Conservation (phyloP, 2,797 vertebrate genomes). For the Salarias fasciatus region DNA sequence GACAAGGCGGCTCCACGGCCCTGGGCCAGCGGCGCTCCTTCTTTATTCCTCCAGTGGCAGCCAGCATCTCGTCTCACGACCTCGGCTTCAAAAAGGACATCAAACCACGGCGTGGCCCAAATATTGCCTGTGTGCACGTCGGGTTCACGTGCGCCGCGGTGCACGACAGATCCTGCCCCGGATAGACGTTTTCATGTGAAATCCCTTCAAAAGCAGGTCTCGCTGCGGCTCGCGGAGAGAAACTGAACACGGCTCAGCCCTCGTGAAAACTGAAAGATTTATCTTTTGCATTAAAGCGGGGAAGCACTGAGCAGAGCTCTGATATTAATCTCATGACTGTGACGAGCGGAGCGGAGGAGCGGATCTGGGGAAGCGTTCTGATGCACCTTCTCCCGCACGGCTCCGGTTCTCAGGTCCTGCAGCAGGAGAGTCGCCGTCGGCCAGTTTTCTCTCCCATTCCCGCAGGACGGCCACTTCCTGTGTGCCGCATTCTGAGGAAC, state of each 20-base stretch:
- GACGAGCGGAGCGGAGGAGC: not conserved
- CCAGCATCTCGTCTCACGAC: conserved; percentile 35
- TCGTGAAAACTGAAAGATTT: conserved; percentile 20
- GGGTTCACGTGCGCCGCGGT: conserved; percentile 21
- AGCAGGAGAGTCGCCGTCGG: conserved; percentile 26
- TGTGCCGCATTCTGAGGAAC: too few relatives aligned
- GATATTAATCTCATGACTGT: conserved; percentile 32
- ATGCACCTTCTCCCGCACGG: conserved; percentile 27
- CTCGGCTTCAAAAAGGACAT: conserved; percentile 42
- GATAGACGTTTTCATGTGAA: conserved; percentile 40
- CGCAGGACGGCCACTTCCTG: too few relatives aligned
- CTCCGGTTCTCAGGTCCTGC: conserved; percentile 37
- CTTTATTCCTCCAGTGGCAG: conserved; percentile 14
- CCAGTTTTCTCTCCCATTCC: too few relatives aligned
- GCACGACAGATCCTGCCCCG: conserved; percentile 40
- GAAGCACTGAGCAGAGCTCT: not conserved
- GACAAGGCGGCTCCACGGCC: conserved; percentile 30
- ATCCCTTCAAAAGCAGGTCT: conserved; percentile 39
- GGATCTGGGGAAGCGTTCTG: conserved; percentile 24
- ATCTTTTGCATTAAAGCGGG: conserved; percentile 23
- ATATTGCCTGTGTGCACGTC: conserved; percentile 21
- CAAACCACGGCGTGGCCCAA: conserved; percentile 38
- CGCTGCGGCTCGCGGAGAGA: conserved; percentile 24
- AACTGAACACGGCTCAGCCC: conserved; percentile 1
- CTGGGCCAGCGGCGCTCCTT: conserved; percentile 35